phyloP scores from a whole-genome alignment of 1,140 invertebrate species.

The Oncopodura yosiiana region DNA sequence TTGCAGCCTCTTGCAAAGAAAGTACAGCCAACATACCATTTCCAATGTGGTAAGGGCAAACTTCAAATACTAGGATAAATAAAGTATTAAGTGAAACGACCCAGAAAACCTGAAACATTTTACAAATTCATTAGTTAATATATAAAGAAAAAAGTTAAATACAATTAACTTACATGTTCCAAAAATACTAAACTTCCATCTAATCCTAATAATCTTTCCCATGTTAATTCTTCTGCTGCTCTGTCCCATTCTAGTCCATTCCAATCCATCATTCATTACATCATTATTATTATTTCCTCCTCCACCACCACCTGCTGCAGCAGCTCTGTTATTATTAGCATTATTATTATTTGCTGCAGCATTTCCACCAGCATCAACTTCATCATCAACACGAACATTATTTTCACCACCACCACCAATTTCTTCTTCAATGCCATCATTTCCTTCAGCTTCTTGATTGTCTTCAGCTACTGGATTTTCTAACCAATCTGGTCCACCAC shows the following conservation, averaged over 20 bases:
- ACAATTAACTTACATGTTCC: no score
- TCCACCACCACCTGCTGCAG: slow-evolving; percentile 26
- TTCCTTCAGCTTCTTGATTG: slow-evolving; percentile 42
- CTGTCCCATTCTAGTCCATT: slow-evolving; percentile 98
- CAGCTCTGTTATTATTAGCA: slow-evolving; percentile 34
- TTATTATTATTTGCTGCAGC: slow-evolving; percentile 5
- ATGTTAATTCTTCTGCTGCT: slow-evolving; percentile 93
- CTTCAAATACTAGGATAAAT: slow-evolving; percentile 81
- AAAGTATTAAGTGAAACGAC: slow-evolving; percentile 93
- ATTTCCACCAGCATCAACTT: slow-evolving; percentile 4
- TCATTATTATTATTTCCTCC: slow-evolving; percentile 45
- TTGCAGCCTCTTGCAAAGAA: slow-evolving; percentile 63
- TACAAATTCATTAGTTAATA: no score
- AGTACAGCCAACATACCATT: slow-evolving; percentile 66
- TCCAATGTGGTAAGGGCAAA: slow-evolving; percentile 92
- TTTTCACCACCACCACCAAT: no score
- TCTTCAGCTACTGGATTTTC: slow-evolving; percentile 43
- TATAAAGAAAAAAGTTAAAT: no score
- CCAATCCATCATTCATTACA: slow-evolving; percentile 81
- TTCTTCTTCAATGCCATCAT: not conserved
- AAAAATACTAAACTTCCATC: slow-evolving; percentile 95
- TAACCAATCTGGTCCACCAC: slow-evolving; percentile 90
- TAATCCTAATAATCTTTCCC: slow-evolving; percentile 89
- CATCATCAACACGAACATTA: no score
- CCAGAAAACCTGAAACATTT: no score